These are phyloP conservation scores for Notospermus geniculatus DNA, from an alignment of 1,140 invertebrate genomes.

Conservation along the genomic window DNA sequence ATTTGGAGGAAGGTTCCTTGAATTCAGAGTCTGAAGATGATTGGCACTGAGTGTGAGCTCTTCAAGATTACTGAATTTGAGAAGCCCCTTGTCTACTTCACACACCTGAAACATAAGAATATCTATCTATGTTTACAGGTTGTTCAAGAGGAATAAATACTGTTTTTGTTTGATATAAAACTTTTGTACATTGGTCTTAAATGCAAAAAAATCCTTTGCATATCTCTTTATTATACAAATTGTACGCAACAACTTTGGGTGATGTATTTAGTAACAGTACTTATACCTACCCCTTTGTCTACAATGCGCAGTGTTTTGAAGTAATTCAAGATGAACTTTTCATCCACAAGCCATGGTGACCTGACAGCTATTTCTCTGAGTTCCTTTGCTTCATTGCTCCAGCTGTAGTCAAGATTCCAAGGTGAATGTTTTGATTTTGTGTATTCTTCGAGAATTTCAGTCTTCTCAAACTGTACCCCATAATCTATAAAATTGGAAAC, in stretches of 20 bases:
- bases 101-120: conserved; percentile 32
- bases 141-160: conserved; percentile 8
- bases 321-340: conserved; percentile 44
- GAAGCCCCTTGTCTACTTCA: conserved; percentile 42
- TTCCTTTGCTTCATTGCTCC: conserved; percentile 48
- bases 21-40: conserved; percentile 34
- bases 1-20: conserved; percentile 39
- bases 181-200: too few species aligned
- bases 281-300: conserved; percentile 42
- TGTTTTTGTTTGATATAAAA: too few species aligned
- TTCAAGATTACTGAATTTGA: conserved; percentile 44
- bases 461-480: conserved; percentile 43
- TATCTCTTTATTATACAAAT: neutral
- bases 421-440: conserved; percentile 44
- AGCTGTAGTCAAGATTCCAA: conserved; percentile 53
- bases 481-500: conserved; percentile 33
- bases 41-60: conserved; percentile 51
- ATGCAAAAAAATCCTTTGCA: neutral
- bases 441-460: conserved; percentile 46
- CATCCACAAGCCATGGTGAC: conserved; percentile 48
- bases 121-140: too few species aligned
- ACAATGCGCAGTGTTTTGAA: conserved; percentile 50
- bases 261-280: too few species aligned
- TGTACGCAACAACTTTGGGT: neutral
- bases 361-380: conserved; percentile 49